Conservation (phyloP, 2,888 invertebrate genomes). For the Pyrrhia umbra region DNA sequence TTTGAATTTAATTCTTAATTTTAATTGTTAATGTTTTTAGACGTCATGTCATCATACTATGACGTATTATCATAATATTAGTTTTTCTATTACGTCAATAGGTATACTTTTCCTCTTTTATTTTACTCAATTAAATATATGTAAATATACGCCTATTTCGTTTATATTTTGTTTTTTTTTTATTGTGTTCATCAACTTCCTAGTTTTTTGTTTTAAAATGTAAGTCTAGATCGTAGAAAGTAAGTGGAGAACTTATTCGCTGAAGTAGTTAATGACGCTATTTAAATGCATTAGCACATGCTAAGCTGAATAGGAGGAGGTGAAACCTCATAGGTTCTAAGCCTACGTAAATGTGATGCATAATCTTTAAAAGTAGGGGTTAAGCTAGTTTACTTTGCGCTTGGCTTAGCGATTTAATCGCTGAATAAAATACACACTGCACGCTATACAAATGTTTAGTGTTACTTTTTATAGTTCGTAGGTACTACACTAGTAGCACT, state of each 20-base stretch:
- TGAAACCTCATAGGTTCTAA: slow-evolving; percentile 46
- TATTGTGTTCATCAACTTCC: slow-evolving; percentile 18
- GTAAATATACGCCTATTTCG: background rate
- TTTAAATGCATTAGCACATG: slow-evolving; percentile 50
- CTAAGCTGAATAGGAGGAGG: slow-evolving; percentile 31
- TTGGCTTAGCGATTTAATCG: slow-evolving; percentile 30
- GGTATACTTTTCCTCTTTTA: slow-evolving; percentile 10
- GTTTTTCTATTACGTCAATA: background rate
- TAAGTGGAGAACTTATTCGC: slow-evolving; percentile 12
- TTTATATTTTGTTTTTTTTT: background rate
- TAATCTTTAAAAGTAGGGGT: slow-evolving; percentile 33
- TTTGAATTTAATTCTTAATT: background rate
- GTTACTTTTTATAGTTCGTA: slow-evolving; percentile 23
- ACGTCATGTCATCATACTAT: background rate
- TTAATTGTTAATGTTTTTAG: background rate
- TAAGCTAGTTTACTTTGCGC: slow-evolving; percentile 24
- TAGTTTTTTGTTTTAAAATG: slow-evolving; percentile 22
- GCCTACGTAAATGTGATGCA: slow-evolving; percentile 22
- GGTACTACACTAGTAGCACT: background rate
- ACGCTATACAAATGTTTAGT: slow-evolving; percentile 24
- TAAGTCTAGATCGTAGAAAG: slow-evolving; percentile 36
- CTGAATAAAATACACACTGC: slow-evolving; percentile 38
- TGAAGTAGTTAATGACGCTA: slow-evolving; percentile 25
- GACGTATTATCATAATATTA: background rate
- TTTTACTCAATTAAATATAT: slow-evolving; percentile 13